Percentiles rank a stretch among this genome's conserved stretches.
Conservation (phyloP, 2,113 vertebrate species). For the Procavia capensis region DNA sequence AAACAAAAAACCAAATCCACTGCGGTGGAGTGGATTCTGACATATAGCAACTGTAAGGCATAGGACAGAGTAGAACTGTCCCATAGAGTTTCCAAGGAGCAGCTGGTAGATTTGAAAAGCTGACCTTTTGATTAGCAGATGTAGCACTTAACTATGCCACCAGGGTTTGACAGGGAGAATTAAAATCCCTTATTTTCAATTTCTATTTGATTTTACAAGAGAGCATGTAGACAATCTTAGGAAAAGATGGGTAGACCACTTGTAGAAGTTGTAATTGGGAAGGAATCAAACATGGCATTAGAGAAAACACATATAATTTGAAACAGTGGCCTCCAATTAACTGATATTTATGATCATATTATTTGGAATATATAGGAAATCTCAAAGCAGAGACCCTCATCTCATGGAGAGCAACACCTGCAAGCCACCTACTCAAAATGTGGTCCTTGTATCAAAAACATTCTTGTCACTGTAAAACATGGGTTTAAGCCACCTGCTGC, state of each 20-base stretch:
- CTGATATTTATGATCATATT: background rate
- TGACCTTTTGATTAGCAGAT: no score
- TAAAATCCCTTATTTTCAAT: background rate
- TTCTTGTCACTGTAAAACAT: no score
- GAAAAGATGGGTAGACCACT: background rate
- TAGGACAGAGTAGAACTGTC: no score
- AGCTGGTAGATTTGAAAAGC: no score
- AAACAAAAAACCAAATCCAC: no score
- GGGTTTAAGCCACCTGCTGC: no score
- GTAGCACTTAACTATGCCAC: no score
- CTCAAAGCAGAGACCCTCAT: background rate
- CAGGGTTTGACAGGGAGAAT: no score
- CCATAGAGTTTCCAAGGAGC: no score
- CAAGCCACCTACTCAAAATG: background rate
- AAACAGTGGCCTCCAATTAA: background rate
- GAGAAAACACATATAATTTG: constrained; percentile 4
- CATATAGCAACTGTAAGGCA: no score
- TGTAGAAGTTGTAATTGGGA: background rate
- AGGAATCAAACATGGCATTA: background rate
- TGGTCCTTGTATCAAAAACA: background rate
- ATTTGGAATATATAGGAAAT: constrained; percentile 4
- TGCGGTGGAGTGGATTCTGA: no score
- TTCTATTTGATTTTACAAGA: background rate
- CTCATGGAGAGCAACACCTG: background rate
- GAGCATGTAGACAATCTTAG: background rate